A percentile compares a stretch with the other conserved stretches of the same genome.
Conservation (phyloP, 1,140 invertebrate genomes). For the Drosophila micromelanica region DNA sequence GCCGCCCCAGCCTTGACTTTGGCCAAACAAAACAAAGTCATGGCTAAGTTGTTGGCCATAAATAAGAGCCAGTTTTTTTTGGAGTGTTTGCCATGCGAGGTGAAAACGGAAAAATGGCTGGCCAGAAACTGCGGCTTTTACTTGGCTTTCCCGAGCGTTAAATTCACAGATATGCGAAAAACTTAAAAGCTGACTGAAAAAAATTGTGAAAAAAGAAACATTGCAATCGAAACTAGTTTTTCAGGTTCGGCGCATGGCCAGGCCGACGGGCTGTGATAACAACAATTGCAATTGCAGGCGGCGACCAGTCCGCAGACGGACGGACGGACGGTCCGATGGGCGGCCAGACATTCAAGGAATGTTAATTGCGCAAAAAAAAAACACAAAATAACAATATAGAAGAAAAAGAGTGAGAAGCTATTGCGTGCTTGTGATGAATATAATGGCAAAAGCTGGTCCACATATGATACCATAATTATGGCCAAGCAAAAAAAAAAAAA, state of each 20-base stretch:
- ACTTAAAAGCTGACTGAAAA: neutral
- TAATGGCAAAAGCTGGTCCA: slow-evolving; percentile 53
- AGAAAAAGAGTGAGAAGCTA: slow-evolving; percentile 62
- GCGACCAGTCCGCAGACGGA: neutral
- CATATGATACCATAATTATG: slow-evolving; percentile 55
- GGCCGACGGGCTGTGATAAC: slow-evolving; percentile 57
- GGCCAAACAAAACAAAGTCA: slow-evolving; percentile 54
- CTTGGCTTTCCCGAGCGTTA: slow-evolving; percentile 69
- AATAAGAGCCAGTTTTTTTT: slow-evolving; percentile 13
- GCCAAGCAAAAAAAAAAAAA: slow-evolving; percentile 32
- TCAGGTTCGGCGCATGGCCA: slow-evolving; percentile 74
- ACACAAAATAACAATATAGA: neutral
- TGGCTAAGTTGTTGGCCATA: slow-evolving; percentile 52
- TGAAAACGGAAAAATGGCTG: slow-evolving; percentile 16
- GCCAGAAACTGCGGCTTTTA: slow-evolving; percentile 43
- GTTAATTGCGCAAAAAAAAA: slow-evolving; percentile 74
- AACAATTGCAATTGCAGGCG: slow-evolving; percentile 69
- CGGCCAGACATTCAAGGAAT: slow-evolving; percentile 70
- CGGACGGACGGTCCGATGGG: slow-evolving; percentile 11
- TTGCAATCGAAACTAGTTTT: slow-evolving; percentile 74
- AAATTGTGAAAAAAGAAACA: slow-evolving; percentile 3
- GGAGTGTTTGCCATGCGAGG: neutral
- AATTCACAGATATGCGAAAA: slow-evolving; percentile 44
- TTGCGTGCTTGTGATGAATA: slow-evolving; percentile 74
- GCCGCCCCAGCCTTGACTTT: slow-evolving; percentile 41